Conservation (phyloP, 2,888 invertebrate species). For the Panzeria rudis region DNA sequence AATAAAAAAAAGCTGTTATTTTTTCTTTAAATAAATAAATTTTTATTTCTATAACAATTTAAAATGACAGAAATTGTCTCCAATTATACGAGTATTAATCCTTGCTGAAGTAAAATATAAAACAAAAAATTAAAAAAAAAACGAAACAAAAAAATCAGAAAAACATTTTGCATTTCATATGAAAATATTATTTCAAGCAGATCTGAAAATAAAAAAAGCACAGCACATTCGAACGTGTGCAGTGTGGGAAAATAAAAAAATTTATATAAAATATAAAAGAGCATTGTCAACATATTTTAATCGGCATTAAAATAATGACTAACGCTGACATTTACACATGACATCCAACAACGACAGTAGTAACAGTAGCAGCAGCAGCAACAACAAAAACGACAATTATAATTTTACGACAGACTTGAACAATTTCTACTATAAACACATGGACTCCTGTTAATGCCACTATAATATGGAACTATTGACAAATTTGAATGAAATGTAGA, state of each 20-base stretch:
- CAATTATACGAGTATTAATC: constrained; percentile 54
- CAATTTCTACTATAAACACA: constrained; percentile 33
- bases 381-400: background rate
- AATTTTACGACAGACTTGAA: constrained; percentile 1
- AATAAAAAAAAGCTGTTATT: background rate
- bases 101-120: constrained; percentile 6
- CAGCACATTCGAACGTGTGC: constrained; percentile 34
- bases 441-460: constrained; percentile 20
- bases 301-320: constrained; percentile 73
- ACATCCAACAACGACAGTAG: constrained; percentile 37
- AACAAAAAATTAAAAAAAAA: background rate
- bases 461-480: constrained; percentile 25
- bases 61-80: constrained; percentile 57
- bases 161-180: constrained; percentile 58
- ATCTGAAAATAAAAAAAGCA: constrained; percentile 33
- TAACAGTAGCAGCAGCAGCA: background rate
- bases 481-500: constrained; percentile 48
- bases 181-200: constrained; percentile 67
- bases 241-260: background rate
- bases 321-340: constrained; percentile 68
- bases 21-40: constrained; percentile 52
- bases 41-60: constrained; percentile 47
- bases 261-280: constrained; percentile 64
- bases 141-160: constrained; percentile 9
- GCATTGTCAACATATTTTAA: constrained; percentile 73